Conservation (phyloP, 2,888 invertebrate species). For the Timema podura region DNA sequence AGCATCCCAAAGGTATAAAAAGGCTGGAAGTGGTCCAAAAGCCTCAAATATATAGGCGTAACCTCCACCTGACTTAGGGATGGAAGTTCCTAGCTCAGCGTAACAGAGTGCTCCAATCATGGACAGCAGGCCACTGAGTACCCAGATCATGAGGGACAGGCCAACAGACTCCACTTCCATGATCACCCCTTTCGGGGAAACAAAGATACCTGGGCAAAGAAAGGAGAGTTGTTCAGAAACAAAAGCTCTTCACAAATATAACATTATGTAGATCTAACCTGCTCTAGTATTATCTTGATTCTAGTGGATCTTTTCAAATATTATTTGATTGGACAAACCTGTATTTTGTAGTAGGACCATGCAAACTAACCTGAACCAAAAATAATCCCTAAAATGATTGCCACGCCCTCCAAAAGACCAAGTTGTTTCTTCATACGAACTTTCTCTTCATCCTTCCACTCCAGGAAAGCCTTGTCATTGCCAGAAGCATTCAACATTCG, state of each 20-base stretch:
- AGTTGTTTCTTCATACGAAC: conserved; percentile 84
- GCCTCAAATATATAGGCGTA: conserved; percentile 95
- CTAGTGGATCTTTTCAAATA: too few relatives aligned
- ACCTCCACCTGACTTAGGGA: conserved; percentile 94
- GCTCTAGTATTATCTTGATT: too few relatives aligned
- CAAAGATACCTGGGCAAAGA: conserved; percentile 73
- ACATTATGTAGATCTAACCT: too few relatives aligned
- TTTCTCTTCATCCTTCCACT: conserved; percentile 46
- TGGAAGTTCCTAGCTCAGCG: conserved; percentile 86
- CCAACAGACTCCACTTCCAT: conserved; percentile 87
- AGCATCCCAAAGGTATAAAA: conserved; percentile 96
- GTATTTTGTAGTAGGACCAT: too few relatives aligned
- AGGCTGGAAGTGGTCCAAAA: conserved; percentile 86
- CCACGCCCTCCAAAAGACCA: conserved; percentile 85
- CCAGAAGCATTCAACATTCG: conserved; percentile 26
- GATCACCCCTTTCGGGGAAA: conserved; percentile 92
- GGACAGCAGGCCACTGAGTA: conserved; percentile 80
- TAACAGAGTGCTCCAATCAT: conserved; percentile 95
- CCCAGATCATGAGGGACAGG: conserved; percentile 82
- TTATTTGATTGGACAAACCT: too few relatives aligned
- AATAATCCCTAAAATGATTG: conserved; percentile 90
- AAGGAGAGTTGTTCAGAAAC: too few relatives aligned
- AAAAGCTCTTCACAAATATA: too few relatives aligned
- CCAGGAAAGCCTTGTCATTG: not conserved
- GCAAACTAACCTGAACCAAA: conserved; percentile 72